These are phyloP conservation scores for Orchestes rusci DNA, from an alignment of 2,888 invertebrate genomes.

Conservation along the genomic window DNA sequence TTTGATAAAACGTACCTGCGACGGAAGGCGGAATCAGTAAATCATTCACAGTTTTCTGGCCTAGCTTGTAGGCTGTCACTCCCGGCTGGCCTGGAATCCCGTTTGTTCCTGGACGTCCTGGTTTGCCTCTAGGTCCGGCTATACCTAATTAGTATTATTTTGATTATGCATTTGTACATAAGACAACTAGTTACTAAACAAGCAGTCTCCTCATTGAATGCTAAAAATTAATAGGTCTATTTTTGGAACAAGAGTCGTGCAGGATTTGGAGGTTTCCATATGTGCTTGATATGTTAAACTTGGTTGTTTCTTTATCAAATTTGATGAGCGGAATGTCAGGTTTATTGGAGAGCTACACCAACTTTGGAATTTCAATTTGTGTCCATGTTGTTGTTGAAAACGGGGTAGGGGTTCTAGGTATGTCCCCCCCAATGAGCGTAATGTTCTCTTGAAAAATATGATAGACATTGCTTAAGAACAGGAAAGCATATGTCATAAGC, in stretches of 20 bases:
- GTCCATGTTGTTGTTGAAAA: too few relatives aligned
- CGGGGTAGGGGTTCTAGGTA: too few relatives aligned
- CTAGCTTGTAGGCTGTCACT: slow-evolving; percentile 65
- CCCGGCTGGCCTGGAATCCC: slow-evolving; percentile 76
- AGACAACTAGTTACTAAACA: neutral
- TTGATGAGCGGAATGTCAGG: too few relatives aligned
- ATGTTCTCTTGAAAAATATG: too few relatives aligned
- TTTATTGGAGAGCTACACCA: too few relatives aligned
- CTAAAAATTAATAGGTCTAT: neutral
- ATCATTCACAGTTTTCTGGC: slow-evolving; percentile 57
- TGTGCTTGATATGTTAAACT: too few relatives aligned
- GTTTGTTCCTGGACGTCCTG: slow-evolving; percentile 66
- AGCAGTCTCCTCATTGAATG: too few relatives aligned
- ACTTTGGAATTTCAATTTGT: too few relatives aligned
- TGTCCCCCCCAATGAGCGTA: too few relatives aligned
- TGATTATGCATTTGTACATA: neutral
- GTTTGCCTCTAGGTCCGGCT: slow-evolving; percentile 61
- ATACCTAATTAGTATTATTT: slow-evolving; percentile 44
- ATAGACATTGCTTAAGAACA: too few relatives aligned
- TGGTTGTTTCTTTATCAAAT: too few relatives aligned
- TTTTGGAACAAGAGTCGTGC: neutral
- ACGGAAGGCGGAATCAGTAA: slow-evolving; percentile 82
- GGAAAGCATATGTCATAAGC: too few relatives aligned
- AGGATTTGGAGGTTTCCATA: neutral
- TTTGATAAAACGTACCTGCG: slow-evolving; percentile 60